Conservation (phyloP, 2,113 vertebrate species). For the Meleagris gallopavo region DNA sequence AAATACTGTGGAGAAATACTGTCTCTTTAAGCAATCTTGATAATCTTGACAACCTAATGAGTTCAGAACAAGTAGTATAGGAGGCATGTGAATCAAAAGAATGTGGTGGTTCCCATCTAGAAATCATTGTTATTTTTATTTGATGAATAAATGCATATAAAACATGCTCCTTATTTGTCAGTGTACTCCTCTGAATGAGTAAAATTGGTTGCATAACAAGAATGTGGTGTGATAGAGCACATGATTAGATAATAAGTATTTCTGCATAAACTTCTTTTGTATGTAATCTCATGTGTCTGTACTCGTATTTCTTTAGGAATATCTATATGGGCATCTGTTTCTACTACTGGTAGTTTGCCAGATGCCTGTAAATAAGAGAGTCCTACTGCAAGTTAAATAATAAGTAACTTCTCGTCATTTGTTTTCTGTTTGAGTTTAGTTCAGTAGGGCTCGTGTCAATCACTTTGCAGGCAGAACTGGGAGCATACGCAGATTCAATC, state of each 20-base stretch:
- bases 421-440: background rate
- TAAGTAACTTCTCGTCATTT: background rate
- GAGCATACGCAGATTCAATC: background rate
- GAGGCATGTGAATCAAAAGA: conserved; percentile 55
- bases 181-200: background rate
- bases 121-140: conserved; percentile 41
- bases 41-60: conserved; percentile 7
- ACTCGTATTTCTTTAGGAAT: background rate
- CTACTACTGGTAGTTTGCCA: background rate
- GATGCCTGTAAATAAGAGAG: conserved; percentile 9
- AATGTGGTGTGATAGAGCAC: conserved; percentile 19
- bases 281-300: background rate
- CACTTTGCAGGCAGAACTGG: background rate
- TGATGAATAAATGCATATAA: conserved; percentile 33
- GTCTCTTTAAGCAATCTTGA: conserved; percentile 15
- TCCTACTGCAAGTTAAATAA: background rate
- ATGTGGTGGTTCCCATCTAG: conserved; percentile 41
- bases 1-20: background rate
- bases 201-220: conserved; percentile 37
- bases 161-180: background rate
- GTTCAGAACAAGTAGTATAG: conserved; percentile 7
- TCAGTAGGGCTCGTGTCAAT: background rate
- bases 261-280: conserved; percentile 26
- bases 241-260: conserved; percentile 25
- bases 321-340: background rate